Percentiles rank a stretch among this genome's conserved stretches.
phyloP scores from a whole-genome alignment of 2,888 invertebrate genomes.

The Caenorhabditis uteleia region DNA sequence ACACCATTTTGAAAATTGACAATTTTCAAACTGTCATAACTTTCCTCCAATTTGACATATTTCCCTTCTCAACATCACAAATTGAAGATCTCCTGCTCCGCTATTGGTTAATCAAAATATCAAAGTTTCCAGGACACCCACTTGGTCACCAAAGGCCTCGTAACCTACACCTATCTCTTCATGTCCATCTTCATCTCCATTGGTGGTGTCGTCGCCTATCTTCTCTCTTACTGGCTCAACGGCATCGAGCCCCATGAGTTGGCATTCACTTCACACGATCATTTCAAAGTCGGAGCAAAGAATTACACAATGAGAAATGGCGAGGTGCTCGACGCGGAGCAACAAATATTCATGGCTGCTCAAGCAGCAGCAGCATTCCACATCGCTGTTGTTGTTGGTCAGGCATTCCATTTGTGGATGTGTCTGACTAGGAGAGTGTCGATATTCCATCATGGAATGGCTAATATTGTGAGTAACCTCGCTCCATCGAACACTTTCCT shows the following conservation, averaged over 20 bases:
- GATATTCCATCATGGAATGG: conserved; percentile 56
- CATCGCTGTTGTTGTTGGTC: conserved; percentile 38
- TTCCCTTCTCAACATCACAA: no score
- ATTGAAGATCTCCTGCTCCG: no score
- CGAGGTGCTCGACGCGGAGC: conserved; percentile 18
- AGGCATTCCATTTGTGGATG: conserved; percentile 56
- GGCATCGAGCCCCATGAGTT: conserved; percentile 41
- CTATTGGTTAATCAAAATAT: no score
- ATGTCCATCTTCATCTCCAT: conserved; percentile 62
- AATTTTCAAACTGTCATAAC: no score
- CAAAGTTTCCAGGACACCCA: conserved; percentile 46
- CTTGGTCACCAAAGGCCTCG: conserved; percentile 58
- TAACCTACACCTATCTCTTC: conserved; percentile 63
- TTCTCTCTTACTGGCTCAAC: conserved; percentile 42
- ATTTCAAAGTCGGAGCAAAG: conserved; percentile 39
- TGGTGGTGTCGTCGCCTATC: conserved; percentile 44
- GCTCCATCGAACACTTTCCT: no score
- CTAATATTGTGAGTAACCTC: conserved; percentile 44
- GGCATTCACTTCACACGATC: conserved; percentile 34
- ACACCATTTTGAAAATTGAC: no score
- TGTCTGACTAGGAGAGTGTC: conserved; percentile 60
- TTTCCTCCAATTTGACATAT: no score
- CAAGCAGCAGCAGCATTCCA: conserved; percentile 45
- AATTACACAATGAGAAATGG: conserved; percentile 32
- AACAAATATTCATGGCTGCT: conserved; percentile 42